phyloP scores from a whole-genome alignment of 2,888 invertebrate species.

The Dynastes grantii region DNA sequence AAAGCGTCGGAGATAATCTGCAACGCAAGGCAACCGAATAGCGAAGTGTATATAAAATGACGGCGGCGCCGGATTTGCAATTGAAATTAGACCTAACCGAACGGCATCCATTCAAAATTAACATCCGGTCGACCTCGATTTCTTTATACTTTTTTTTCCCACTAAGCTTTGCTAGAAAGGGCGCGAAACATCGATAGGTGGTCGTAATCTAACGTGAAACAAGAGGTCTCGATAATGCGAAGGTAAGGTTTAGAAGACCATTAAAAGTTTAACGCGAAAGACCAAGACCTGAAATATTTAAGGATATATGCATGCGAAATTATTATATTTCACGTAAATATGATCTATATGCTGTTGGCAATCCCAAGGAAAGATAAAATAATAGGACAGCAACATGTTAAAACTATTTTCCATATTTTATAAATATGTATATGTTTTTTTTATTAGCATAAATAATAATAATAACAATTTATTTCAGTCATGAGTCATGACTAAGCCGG shows the following conservation, averaged over 20 bases:
- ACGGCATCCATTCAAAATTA: slow-evolving; percentile 38
- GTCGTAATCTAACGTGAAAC: slow-evolving; percentile 21
- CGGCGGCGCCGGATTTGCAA: slow-evolving; percentile 32
- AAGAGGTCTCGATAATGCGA: slow-evolving; percentile 17
- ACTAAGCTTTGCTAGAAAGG: slow-evolving; percentile 3
- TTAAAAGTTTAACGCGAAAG: slow-evolving; percentile 20
- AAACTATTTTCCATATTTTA: too few species aligned
- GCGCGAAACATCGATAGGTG: slow-evolving; percentile 12
- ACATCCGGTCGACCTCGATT: slow-evolving; percentile 27
- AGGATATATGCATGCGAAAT: neutral
- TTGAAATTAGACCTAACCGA: slow-evolving; percentile 43
- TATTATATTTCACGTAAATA: neutral
- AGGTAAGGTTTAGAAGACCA: slow-evolving; percentile 21
- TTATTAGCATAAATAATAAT: too few species aligned
- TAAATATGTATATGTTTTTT: too few species aligned
- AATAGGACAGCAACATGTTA: too few species aligned
- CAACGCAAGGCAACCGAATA: slow-evolving; percentile 14
- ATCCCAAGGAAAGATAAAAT: too few species aligned
- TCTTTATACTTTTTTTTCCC: slow-evolving; percentile 36
- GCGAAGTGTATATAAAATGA: slow-evolving; percentile 27
- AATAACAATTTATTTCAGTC: too few species aligned
- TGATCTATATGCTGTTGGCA: too few species aligned
- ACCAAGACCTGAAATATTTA: slow-evolving; percentile 16
- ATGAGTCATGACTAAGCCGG: too few species aligned
- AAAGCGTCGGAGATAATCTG: slow-evolving; percentile 32